These are phyloP conservation scores for Hydriomena furcata DNA, from an alignment of 2,888 invertebrate species.

Conservation along the genomic window DNA sequence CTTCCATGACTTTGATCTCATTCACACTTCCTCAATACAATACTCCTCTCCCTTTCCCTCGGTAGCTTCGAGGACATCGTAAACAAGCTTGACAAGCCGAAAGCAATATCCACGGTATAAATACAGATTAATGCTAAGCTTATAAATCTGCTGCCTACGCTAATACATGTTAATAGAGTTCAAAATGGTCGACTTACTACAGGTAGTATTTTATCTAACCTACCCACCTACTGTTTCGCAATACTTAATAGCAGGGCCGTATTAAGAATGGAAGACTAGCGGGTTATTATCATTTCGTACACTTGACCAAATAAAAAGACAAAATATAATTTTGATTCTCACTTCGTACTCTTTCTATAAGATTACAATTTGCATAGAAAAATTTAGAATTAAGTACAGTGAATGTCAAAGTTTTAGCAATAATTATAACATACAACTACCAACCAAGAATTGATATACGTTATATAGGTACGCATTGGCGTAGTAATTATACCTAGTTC, in stretches of 20 bases:
- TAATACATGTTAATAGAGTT: slow-evolving; percentile 30
- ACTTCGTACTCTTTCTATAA: too few relatives aligned
- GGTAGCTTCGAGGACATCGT: slow-evolving; percentile 7
- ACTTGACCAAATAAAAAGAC: too few relatives aligned
- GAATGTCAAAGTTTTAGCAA: too few relatives aligned
- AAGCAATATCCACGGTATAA: slow-evolving; percentile 17
- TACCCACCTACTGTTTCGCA: slow-evolving; percentile 26
- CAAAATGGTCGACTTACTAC: slow-evolving; percentile 17
- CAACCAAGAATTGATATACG: too few relatives aligned
- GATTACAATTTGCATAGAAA: too few relatives aligned
- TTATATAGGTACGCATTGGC: too few relatives aligned
- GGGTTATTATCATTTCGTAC: too few relatives aligned
- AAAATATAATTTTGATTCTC: too few relatives aligned
- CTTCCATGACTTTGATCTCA: too few relatives aligned
- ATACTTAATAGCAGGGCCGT: slow-evolving; percentile 7
- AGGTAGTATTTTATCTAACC: slow-evolving; percentile 16
- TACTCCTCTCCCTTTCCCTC: not conserved
- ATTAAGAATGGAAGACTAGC: not conserved
- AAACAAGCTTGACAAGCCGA: slow-evolving; percentile 22
- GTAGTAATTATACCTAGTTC: too few relatives aligned
- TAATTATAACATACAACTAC: too few relatives aligned
- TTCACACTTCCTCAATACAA: slow-evolving; percentile 7
- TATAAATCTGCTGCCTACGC: slow-evolving; percentile 40
- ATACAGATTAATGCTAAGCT: slow-evolving; percentile 27
- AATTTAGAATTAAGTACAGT: too few relatives aligned